Evolutionary conservation across 2,113 vertebrate genomes (phyloP), one percentile per base, ranked within the genome.

Genomic region (Hassar affinis): DNA sequence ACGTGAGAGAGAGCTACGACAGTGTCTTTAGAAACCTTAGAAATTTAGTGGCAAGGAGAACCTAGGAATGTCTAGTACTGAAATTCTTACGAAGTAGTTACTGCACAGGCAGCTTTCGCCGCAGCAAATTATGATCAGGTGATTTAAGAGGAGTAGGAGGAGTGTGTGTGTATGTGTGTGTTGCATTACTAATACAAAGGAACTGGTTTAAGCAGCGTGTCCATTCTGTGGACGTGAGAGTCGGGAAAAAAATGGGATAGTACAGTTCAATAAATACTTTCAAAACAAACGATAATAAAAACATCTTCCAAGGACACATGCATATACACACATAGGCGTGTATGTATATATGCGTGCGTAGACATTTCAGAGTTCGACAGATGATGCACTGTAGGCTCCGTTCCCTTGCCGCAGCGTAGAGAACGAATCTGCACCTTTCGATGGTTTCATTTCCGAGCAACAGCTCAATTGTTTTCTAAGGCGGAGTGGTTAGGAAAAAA

Each of bases 151-250:
- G 74, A 38, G 5, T 25, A 9, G 74, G 33, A 77, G 18, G 38
- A n/a, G 17, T 33, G 27, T 52, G 49, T 76, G n/a, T 78, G 77
- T n/a, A 11, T 27, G 66, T 52, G 68, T 42, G 79, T 71, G 47
- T 82, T 79, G 71, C 30, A 81, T 79, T 81, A 75, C 38, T 61
- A n/a, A 82, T 61, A 61, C 56, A 79, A 77, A 72, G 77, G 47
- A 74, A 30, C 80, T 80, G 30, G 49, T 64, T 61, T 93, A 95
- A 97, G 96, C 96, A 98, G 96, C 96, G 94, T 94, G 94, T 94
- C 95, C 96, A 92, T 94, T 94, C 93, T 91, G 93, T 94, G 93
- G 94, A 89, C 88, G 87, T 76, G 14, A 85, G 79, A 89, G 88
- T 89, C 88, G 89, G 89, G 52, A 95, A 93, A 95, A 93, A 94